phyloP scores from a whole-genome alignment of 2,797 vertebrate species.

The Lutjanus argentimaculatus region DNA sequence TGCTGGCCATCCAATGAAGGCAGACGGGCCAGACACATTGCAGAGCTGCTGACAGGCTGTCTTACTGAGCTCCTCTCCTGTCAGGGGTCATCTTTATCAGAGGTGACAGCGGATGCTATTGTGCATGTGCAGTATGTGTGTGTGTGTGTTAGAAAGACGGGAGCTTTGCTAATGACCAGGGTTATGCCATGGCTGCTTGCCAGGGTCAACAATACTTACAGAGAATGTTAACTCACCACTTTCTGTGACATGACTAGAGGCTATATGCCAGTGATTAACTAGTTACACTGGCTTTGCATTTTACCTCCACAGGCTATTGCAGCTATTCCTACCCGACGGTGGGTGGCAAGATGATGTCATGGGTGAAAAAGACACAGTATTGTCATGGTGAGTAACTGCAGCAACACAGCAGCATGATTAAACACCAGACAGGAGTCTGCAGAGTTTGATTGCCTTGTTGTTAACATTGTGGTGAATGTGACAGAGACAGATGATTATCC shows the following conservation, averaged over 20 bases:
- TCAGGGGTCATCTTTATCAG: conserved; percentile 66
- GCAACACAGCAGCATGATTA: conserved; percentile 61
- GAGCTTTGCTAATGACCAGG: conserved; percentile 68
- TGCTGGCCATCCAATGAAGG: conserved; percentile 70
- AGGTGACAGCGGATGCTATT: conserved; percentile 65
- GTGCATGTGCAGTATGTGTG: conserved; percentile 24
- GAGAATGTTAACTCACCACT: conserved; percentile 61
- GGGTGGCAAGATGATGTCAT: conserved; percentile 64
- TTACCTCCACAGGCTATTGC: conserved; percentile 35
- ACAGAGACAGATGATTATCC: conserved; percentile 63
- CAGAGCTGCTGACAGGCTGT: conserved; percentile 74
- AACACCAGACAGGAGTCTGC: conserved; percentile 55
- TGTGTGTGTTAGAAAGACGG: conserved; percentile 33
- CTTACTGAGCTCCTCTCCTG: conserved; percentile 62
- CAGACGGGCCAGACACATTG: conserved; percentile 60
- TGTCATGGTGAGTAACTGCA: conserved; percentile 65
- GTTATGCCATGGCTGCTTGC: conserved; percentile 51
- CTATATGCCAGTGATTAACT: conserved; percentile 61
- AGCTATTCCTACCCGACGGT: conserved; percentile 41
- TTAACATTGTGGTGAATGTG: conserved; percentile 62
- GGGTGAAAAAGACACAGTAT: conserved; percentile 25
- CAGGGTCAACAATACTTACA: conserved; percentile 64
- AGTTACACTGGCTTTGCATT: conserved; percentile 39
- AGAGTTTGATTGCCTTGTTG: conserved; percentile 67
- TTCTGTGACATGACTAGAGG: conserved; percentile 55